These are phyloP conservation scores for Poeciliopsis turneri DNA, from an alignment of 2,797 vertebrate species.

Conservation along the genomic window DNA sequence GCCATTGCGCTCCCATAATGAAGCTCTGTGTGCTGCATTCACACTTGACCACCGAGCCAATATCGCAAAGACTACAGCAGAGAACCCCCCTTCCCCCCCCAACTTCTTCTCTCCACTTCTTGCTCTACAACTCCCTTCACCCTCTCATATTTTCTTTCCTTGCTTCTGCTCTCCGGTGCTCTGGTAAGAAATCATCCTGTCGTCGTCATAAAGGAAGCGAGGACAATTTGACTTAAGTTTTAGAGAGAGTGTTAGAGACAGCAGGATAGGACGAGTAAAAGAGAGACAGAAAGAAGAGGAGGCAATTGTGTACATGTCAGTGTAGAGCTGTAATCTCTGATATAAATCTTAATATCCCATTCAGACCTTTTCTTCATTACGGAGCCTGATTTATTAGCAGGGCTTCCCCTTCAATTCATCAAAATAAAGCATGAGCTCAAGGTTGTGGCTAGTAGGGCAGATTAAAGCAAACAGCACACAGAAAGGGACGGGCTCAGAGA, in stretches of 20 bases:
- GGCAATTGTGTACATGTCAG: constrained; percentile 77
- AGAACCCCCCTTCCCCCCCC: constrained; percentile 6
- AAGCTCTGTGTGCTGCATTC: constrained; percentile 71
- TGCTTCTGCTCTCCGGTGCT: constrained; percentile 33
- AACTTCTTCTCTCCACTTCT: constrained; percentile 19
- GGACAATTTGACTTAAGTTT: constrained; percentile 62
- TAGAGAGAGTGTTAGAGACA: constrained; percentile 13
- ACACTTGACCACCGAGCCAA: constrained; percentile 65
- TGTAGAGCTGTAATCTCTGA: constrained; percentile 62
- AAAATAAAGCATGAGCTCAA: constrained; percentile 73
- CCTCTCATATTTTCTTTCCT: constrained; percentile 25
- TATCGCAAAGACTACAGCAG: constrained; percentile 63
- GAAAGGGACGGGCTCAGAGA: neutral
- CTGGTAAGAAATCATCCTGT: constrained; percentile 64
- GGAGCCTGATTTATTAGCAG: constrained; percentile 74
- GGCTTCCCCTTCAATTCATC: constrained; percentile 75
- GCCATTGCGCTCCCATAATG: constrained; percentile 65
- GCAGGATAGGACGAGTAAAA: constrained; percentile 29
- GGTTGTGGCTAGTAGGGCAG: constrained; percentile 44
- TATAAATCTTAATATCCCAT: constrained; percentile 84
- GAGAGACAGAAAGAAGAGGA: constrained; percentile 50
- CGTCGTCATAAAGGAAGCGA: constrained; percentile 39
- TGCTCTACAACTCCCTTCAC: neutral
- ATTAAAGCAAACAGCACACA: constrained; percentile 71
- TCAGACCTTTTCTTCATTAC: constrained; percentile 81